phyloP scores from a whole-genome alignment of 92 coral and sea anemone genomes.

The Palythoa heliodiscus region DNA sequence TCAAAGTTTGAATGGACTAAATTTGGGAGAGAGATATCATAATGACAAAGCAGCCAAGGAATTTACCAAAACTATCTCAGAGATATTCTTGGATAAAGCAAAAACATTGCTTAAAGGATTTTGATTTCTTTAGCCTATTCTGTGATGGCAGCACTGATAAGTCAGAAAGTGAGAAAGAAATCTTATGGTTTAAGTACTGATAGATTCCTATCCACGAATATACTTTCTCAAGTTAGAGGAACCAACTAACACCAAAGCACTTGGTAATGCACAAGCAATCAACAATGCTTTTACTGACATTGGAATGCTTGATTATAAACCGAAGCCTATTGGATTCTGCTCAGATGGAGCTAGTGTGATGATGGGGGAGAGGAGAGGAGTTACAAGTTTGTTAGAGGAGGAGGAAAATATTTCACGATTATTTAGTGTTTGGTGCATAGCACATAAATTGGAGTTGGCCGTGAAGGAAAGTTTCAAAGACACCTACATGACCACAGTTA shows the following conservation, averaged over 20 bases:
- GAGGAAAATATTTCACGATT: not conserved
- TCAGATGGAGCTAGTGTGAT: too few relatives aligned
- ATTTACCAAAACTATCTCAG: not conserved
- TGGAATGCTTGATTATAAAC: not conserved
- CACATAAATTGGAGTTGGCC: not conserved
- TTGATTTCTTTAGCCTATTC: not conserved
- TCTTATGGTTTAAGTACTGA: not conserved
- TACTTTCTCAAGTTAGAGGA: not conserved
- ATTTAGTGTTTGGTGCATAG: not conserved
- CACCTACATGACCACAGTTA: not conserved
- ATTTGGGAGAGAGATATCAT: not conserved
- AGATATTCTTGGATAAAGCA: not conserved
- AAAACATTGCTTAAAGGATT: not conserved
- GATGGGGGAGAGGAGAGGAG: too few relatives aligned
- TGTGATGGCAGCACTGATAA: conserved; percentile 1
- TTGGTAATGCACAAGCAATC: not conserved
- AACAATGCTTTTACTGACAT: not conserved
- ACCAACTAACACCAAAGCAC: not conserved
- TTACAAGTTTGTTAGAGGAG: too few relatives aligned
- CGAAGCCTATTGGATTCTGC: too few relatives aligned
- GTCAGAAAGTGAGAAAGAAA: not conserved
- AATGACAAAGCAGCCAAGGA: conserved; percentile 3
- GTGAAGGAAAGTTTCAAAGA: not conserved
- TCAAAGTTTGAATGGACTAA: conserved; percentile 14
- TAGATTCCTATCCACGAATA: not conserved